Conservation (phyloP, 2,888 invertebrate genomes). For the Panopea generosa region DNA sequence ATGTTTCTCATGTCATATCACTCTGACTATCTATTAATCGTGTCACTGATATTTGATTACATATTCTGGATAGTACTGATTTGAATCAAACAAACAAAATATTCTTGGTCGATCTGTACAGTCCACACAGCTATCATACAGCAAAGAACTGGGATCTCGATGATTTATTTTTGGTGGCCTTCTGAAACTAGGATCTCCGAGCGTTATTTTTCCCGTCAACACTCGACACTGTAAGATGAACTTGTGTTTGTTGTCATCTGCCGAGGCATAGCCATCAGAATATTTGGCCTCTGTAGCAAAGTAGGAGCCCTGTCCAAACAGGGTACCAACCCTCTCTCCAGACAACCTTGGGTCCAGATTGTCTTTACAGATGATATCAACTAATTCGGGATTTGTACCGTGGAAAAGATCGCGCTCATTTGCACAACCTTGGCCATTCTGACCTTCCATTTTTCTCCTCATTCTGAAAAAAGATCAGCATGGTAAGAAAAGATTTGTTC, state of each 20-base stretch:
- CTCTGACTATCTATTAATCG: too few relatives aligned
- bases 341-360: conserved; percentile 72
- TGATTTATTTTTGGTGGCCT: conserved; percentile 71
- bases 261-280: conserved; percentile 67
- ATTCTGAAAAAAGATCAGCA: conserved; percentile 58
- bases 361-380: conserved; percentile 66
- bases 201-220: conserved; percentile 71
- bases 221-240: conserved; percentile 78
- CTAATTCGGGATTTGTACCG: conserved; percentile 59
- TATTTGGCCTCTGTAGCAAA: conserved; percentile 72
- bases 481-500: too few relatives aligned
- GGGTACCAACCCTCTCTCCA: conserved; percentile 67
- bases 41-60: conserved; percentile 68
- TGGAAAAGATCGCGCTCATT: conserved; percentile 70
- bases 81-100: conserved; percentile 76
- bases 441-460: conserved; percentile 46
- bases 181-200: conserved; percentile 65
- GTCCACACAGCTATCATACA: conserved; percentile 79
- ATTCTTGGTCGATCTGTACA: conserved; percentile 70
- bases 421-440: conserved; percentile 62
- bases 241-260: conserved; percentile 58
- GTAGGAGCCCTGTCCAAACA: conserved; percentile 73
- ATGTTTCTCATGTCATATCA: too few relatives aligned
- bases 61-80: conserved; percentile 81
- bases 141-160: neutral